Conservation (phyloP, 2,888 invertebrate species). For the Calameuta filiformis region DNA sequence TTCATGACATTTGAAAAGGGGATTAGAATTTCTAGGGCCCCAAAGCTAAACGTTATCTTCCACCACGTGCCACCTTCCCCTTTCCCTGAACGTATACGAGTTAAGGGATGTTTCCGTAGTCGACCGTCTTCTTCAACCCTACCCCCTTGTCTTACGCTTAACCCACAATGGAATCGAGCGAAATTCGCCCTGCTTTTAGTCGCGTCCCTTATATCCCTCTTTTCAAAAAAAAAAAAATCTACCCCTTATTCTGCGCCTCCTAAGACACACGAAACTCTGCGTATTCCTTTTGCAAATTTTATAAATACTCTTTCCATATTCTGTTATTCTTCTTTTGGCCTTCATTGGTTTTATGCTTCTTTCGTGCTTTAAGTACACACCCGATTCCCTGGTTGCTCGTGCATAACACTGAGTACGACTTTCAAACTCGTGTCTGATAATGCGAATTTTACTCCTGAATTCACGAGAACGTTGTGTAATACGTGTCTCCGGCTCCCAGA, state of each 20-base stretch:
- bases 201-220: not conserved
- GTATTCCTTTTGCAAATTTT: not conserved
- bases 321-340: not conserved
- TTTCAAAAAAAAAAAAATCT: not conserved
- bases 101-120: not conserved
- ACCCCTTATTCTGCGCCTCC: not conserved
- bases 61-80: conserved; percentile 8
- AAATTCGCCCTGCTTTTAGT: not conserved
- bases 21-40: conserved; percentile 54
- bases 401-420: not conserved
- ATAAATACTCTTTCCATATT: not conserved
- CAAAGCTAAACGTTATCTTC: conserved; percentile 52
- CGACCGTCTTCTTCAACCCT: not conserved
- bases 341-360: not conserved
- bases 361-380: not conserved
- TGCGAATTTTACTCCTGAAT: not conserved
- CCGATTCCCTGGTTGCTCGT: not conserved
- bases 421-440: not conserved
- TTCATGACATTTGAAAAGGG: conserved; percentile 50
- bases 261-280: not conserved
- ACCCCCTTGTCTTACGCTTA: not conserved
- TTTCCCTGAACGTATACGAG: not conserved
- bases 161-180: conserved; percentile 1
- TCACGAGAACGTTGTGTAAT: not conserved
- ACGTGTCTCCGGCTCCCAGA: conserved; percentile 34